Base-by-base conservation (phyloP, 1,140 invertebrate genomes). In the Caenorhabditis inopinata region DNA sequence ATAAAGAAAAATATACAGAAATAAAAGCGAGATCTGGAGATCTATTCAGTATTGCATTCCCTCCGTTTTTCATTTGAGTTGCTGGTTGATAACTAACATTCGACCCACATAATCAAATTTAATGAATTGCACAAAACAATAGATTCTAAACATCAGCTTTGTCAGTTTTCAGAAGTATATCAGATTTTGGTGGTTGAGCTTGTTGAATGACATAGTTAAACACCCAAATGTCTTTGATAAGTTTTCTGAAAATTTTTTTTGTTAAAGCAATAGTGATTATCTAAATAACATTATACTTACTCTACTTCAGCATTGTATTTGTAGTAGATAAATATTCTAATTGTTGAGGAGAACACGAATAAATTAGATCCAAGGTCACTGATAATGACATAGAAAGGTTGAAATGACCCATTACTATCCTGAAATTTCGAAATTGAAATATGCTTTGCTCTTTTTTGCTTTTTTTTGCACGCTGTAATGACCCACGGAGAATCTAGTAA, bases 321-420 rank as follows among this genome's bases (percentile, higher is more conserved):
- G 48, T 74, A 74, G 73, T 74, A 80, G 35, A 80, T 80, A 27
- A 80, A 80, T 3, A 80, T 46, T 42, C 79, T 23, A 16, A 80
- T 76, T 27, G 79, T 25, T 1, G 79, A 80, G 1, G 68, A 80
- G 32, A 80, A 53, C 14, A 80, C 73, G 29, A 80, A 80, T 1
- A 80, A 23, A 38, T 53, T 74, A 1, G 79, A 74, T 49, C 79
- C 79, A 11, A 80, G 12, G 21, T 80, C 79, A 27, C 68, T 53
- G 1, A 53, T 12, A n/a, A 73, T 73, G 1, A 80, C 79, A 16
- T 80, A 80, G 9, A 21, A 80, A 18, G 46, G 27, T 21, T 21
- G 42, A 58, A 80, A 80, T 3, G 16, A n/a, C n/a, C 53, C 53
- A 47, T 74, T 79, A 29, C 12, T 46, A 4, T 74, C 78, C 62